Base-by-base conservation (phyloP, 2,888 invertebrate species). In the Eupithecia abbreviata region DNA sequence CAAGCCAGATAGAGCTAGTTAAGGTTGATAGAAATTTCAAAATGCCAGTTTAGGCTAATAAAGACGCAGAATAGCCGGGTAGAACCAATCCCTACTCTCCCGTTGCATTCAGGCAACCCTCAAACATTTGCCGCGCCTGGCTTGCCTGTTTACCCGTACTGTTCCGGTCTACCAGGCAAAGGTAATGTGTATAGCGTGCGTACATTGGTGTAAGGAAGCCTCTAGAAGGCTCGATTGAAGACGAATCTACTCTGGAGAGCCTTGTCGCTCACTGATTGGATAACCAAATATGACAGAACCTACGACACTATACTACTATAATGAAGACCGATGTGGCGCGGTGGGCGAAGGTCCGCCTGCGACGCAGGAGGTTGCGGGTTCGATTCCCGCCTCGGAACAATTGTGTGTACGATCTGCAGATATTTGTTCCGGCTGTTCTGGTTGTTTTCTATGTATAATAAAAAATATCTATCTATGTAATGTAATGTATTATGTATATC, bases 61-160 rank as follows among this genome's bases (percentile, higher is more conserved):
- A 7, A 55, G n/a, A 58, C 18, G 58, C 18, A 3, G 2, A 62
- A 62, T 42, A 68, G 43, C 42, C 68, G 68, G 47, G 6, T 69
- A 30, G 10, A n/a, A 4, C 5, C 18, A 18, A 69, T 30, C 47
- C 69, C 47, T 47, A 13, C 12, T 18, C 47, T 45, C 18, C 6
- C 41, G 42, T 18, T 47, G 82, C 83, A 83, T 86, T 83, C 84
- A 86, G 84, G 88, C 88, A 87, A 91, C 89, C 89, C 85, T 90
- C 89, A 90, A 89, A 91, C 89, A 90, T 91, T 92, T 90, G 88
- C 88, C 78, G 74, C 81, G 80, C 82, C 77, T 84, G 84, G 85
- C 86, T 86, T 82, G 81, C 81, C 80, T 86, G 84, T 89, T 84
- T 87, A 85, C 84, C 75, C 79, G 75, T 80, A 84, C 68, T 82